Conservation (phyloP, 2,888 invertebrate species). For the Caenorhabditis parvicauda region DNA sequence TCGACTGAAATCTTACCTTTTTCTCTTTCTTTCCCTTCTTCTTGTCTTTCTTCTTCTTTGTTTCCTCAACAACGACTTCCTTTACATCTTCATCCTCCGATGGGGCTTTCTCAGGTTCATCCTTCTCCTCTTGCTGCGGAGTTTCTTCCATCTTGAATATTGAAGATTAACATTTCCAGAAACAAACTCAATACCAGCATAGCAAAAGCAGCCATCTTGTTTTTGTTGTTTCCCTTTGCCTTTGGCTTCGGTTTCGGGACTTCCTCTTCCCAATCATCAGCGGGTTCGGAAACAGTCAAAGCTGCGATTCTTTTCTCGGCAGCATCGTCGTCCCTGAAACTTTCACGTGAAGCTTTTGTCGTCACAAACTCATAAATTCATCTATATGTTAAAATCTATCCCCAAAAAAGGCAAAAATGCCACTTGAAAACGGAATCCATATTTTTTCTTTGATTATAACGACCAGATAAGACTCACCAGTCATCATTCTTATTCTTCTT, state of each 20-base stretch:
- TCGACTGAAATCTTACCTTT: conserved; percentile 26
- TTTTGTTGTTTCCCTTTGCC: conserved; percentile 14
- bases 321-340: conserved; percentile 46
- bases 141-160: conserved; percentile 25
- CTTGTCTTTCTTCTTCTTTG: conserved; percentile 26
- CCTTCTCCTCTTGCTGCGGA: conserved; percentile 14
- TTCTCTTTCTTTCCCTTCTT: conserved; percentile 10
- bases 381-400: no score
- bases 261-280: conserved; percentile 38
- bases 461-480: conserved; percentile 26
- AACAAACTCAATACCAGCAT: conserved; percentile 18
- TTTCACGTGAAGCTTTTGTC: background rate
- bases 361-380: background rate
- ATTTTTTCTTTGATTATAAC: background rate
- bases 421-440: background rate
- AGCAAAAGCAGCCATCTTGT: conserved; percentile 20
- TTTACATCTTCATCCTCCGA: conserved; percentile 22
- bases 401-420: background rate
- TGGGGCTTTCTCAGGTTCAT: conserved; percentile 22
- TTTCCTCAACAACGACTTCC: conserved; percentile 10
- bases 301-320: conserved; percentile 37
- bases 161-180: background rate
- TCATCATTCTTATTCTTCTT: conserved; percentile 48
- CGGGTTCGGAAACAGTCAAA: conserved; percentile 20
- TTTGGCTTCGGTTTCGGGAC: conserved; percentile 20